Conservation (phyloP, 2,797 vertebrate genomes). For the Muscicapa comitata region DNA sequence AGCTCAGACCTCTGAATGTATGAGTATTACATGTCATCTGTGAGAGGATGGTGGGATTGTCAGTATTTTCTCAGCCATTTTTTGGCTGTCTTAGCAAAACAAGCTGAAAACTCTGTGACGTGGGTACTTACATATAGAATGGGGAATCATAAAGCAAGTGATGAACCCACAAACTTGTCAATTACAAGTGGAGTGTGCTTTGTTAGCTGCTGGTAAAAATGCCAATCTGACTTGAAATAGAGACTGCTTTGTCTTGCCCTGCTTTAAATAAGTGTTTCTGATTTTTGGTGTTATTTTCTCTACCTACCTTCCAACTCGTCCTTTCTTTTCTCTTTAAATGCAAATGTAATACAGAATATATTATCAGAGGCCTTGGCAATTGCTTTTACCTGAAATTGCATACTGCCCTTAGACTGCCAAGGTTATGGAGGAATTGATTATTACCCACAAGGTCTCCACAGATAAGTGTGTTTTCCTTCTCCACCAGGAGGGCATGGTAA, state of each 20-base stretch:
- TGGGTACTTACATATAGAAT: background rate
- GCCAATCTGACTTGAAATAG: background rate
- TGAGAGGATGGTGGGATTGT: background rate
- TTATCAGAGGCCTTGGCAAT: background rate
- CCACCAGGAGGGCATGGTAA: background rate
- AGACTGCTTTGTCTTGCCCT: background rate
- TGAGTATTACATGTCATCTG: accelerated
- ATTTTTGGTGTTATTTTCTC: background rate
- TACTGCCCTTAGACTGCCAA: background rate
- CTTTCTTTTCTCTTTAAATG: background rate
- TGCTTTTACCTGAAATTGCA: background rate
- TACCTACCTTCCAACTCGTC: background rate
- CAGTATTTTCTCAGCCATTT: background rate
- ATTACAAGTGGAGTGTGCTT: background rate
- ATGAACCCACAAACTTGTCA: background rate
- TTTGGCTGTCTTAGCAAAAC: background rate
- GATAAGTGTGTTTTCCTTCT: background rate
- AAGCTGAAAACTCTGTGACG: background rate
- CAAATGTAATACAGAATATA: background rate
- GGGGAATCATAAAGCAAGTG: background rate
- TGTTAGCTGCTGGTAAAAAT: background rate
- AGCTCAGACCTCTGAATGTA: background rate
- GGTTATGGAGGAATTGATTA: background rate
- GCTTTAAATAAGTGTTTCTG: background rate
- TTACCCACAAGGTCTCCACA: background rate